phyloP scores from a whole-genome alignment of 2,113 vertebrate species.

The Anthoscopus minutus region DNA sequence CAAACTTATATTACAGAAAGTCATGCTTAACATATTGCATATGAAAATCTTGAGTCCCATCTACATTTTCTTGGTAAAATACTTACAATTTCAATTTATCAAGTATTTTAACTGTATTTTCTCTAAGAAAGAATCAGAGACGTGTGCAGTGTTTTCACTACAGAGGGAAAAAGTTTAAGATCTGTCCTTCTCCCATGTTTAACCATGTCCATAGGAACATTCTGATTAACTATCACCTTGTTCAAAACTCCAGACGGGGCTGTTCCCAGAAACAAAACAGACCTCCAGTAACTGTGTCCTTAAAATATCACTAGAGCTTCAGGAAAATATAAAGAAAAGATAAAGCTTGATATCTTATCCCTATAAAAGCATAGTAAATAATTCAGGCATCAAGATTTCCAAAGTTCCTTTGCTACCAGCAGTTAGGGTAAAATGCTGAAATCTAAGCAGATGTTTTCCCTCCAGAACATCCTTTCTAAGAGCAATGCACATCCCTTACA shows the following conservation, averaged over 20 bases:
- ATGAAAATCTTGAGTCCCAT: not conserved
- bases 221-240: not conserved
- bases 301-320: not conserved
- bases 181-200: not conserved
- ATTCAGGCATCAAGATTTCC: not conserved
- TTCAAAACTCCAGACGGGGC: not conserved
- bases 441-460: not conserved
- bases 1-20: not conserved
- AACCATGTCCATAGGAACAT: not conserved
- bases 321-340: not conserved
- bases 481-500: not conserved
- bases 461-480: not conserved
- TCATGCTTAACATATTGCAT: not conserved
- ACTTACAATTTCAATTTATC: not conserved
- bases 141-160: not conserved
- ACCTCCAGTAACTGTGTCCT: not conserved
- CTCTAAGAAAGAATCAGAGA: not conserved
- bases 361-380: not conserved
- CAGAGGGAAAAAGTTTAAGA: not conserved
- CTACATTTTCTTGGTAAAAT: not conserved
- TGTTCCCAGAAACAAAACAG: not conserved
- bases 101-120: not conserved
- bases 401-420: not conserved
- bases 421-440: not conserved
- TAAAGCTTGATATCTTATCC: not conserved